Evolutionary conservation across 2,113 vertebrate species (phyloP).

Genomic region (Irena cyanogastra): DNA sequence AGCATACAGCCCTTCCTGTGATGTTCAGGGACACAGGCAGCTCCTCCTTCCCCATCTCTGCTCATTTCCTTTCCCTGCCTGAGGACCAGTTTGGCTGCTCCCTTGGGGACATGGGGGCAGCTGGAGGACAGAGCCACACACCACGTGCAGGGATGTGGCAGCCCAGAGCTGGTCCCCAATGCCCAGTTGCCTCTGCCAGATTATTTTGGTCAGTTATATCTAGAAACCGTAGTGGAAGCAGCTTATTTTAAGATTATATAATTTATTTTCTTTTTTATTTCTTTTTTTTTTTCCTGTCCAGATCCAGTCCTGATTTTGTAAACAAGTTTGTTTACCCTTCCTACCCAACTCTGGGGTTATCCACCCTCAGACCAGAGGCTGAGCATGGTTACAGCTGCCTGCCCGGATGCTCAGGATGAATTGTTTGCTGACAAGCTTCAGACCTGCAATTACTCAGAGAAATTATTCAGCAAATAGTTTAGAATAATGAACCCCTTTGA

Average conservation of each 20-base stretch:
- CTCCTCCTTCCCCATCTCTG: neutral
- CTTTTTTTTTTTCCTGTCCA: neutral
- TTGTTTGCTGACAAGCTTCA: constrained; percentile 47
- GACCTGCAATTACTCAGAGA: constrained; percentile 31
- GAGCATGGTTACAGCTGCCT: neutral
- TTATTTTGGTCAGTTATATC: neutral
- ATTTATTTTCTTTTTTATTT: neutral
- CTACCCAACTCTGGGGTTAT: neutral
- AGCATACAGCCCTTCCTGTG: neutral
- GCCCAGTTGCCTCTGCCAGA: neutral
- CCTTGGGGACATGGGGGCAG: fast-evolving
- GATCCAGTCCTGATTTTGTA: neutral
- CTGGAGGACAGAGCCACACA: neutral
- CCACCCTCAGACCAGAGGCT: neutral
- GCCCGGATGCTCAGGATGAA: neutral
- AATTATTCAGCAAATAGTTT: constrained; percentile 53
- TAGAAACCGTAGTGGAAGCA: neutral
- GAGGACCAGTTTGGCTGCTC: neutral
- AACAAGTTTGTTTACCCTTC: constrained; percentile 9
- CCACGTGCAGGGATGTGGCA: neutral
- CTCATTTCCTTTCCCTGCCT: neutral
- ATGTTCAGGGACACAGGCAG: neutral
- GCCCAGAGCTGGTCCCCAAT: neutral
- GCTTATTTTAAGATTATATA: neutral
- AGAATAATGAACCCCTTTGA: constrained; percentile 57